A percentile compares a stretch with the other conserved stretches of the same genome.
Conservation (phyloP, 1,140 invertebrate species). For the Drosophila lini region DNA sequence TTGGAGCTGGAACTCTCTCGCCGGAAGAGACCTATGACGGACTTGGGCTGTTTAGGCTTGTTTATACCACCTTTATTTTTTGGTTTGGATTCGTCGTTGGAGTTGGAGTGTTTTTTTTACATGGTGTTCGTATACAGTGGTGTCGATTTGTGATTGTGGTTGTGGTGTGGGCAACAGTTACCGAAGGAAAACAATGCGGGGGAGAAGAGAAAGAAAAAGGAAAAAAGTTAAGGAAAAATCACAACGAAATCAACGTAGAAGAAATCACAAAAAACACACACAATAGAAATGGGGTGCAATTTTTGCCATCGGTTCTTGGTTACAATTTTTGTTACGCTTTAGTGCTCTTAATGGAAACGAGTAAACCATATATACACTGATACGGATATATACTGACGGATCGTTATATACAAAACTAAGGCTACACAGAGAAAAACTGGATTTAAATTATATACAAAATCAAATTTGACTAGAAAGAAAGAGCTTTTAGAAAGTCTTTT, state of each 20-base stretch:
- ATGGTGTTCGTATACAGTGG: conserved; percentile 19
- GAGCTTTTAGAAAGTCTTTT: background rate
- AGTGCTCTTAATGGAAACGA: conserved; percentile 43
- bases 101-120: conserved; percentile 21
- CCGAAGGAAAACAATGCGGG: conserved; percentile 68
- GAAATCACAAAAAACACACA: conserved; percentile 46
- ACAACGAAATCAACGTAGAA: conserved; percentile 51
- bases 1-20: conserved; percentile 88
- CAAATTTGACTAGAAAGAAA: background rate
- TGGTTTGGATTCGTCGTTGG: conserved; percentile 33
- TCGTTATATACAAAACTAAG: conserved; percentile 18
- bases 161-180: conserved; percentile 67
- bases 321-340: conserved; percentile 7
- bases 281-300: conserved; percentile 38
- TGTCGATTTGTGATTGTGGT: conserved; percentile 25
- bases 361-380: conserved; percentile 49
- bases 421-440: conserved; percentile 4
- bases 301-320: conserved; percentile 20
- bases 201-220: conserved; percentile 65
- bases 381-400: conserved; percentile 17
- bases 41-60: conserved; percentile 89
- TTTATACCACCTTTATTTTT: conserved; percentile 87
- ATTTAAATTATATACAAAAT: background rate
- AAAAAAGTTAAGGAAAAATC: conserved; percentile 62
- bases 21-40: conserved; percentile 89